phyloP scores from a whole-genome alignment of 1,140 invertebrate genomes.

The Aphelinus atriplicis region DNA sequence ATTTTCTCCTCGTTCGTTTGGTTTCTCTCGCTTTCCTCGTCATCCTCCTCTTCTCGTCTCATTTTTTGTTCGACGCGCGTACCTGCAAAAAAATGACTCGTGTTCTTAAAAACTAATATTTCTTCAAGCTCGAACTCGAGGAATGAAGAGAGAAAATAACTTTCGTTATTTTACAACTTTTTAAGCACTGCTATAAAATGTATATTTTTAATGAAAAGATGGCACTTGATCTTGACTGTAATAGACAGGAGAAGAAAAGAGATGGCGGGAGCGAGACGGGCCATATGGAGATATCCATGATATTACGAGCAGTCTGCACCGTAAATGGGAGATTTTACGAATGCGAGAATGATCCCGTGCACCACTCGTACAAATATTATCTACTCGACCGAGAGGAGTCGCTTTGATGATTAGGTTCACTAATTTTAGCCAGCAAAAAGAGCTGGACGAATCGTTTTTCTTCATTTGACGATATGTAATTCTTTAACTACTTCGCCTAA shows the following conservation, averaged over 20 bases:
- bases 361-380: no score
- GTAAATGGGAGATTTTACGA: conserved; percentile 62
- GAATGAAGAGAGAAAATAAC: neutral
- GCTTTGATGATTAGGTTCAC: no score
- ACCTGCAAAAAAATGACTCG: neutral
- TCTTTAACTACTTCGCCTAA: conserved; percentile 64
- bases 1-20: neutral
- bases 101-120: neutral
- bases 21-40: neutral
- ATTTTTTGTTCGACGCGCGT: neutral
- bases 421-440: no score
- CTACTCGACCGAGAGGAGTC: no score
- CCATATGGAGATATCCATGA: conserved; percentile 61
- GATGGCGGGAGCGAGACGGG: conserved; percentile 11
- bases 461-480: conserved; percentile 51
- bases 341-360: conserved; percentile 38
- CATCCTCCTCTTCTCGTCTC: neutral
- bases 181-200: conserved; percentile 25
- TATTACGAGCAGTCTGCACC: conserved; percentile 55
- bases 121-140: neutral
- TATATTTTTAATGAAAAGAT: conserved; percentile 28
- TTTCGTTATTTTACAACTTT: conserved; percentile 9
- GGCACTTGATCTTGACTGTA: neutral
- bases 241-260: neutral
- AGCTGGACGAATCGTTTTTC: neutral